Percentiles rank a stretch among this genome's conserved stretches.
Evolutionary conservation across 2,113 vertebrate genomes (phyloP).

Genomic region (Tylochromis polylepis): DNA sequence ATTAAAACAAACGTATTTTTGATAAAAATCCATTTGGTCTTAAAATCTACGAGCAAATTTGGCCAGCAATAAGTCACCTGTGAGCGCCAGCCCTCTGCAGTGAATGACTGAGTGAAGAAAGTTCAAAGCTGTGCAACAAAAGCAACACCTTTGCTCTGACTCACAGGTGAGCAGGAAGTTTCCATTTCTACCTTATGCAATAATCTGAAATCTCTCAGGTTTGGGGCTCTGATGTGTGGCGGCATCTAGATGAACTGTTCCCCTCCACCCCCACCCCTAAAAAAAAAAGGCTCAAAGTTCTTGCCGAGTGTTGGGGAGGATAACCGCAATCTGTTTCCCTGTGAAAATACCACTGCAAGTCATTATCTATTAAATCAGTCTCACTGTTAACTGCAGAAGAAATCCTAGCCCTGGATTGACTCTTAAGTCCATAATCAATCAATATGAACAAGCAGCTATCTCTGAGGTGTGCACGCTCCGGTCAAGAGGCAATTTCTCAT

Average conservation of each 20-base stretch:
- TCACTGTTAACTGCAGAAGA: background rate
- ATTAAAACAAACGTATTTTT: background rate
- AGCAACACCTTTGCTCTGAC: background rate
- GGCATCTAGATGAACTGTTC: background rate
- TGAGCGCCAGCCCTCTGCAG: background rate
- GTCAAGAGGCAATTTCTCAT: slow-evolving; percentile 14
- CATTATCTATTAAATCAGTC: slow-evolving; percentile 2
- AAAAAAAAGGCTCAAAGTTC: background rate
- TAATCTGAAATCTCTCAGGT: slow-evolving; percentile 30
- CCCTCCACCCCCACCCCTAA: rapidly evolving
- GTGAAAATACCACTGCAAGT: background rate
- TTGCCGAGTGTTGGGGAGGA: background rate
- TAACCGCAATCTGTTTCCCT: background rate
- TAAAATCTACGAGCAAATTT: background rate
- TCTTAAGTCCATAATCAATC: slow-evolving; percentile 17
- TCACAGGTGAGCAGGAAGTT: slow-evolving; percentile 11
- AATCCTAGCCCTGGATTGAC: slow-evolving; percentile 5
- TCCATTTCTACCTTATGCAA: slow-evolving; percentile 26
- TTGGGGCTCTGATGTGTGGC: background rate
- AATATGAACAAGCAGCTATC: background rate
- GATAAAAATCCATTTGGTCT: background rate
- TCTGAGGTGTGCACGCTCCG: background rate
- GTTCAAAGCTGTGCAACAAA: background rate
- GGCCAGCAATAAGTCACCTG: background rate
- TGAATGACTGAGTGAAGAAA: background rate